Evolutionary conservation across 2,113 vertebrate genomes (phyloP).

Genomic region (Leucosticte australis): DNA sequence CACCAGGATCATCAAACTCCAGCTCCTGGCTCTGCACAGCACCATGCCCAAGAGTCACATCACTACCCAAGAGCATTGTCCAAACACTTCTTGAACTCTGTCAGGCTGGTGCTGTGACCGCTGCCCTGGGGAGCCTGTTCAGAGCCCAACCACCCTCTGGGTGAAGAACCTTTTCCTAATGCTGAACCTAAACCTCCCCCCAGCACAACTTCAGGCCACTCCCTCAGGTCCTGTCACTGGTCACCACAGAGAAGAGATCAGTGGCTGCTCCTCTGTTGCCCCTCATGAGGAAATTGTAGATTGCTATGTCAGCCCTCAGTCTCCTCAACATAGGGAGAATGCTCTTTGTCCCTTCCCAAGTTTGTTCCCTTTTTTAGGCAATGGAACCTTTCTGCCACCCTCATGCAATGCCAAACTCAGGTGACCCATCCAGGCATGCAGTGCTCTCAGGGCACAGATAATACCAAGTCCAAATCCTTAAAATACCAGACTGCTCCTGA

Average conservation of each 20-base stretch:
- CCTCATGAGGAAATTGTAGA: not conserved
- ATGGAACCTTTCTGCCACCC: not conserved
- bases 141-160: rapidly evolving
- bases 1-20: not conserved
- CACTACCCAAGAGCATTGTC: rapidly evolving
- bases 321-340: not conserved
- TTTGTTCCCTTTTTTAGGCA: not conserved
- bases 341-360: not conserved
- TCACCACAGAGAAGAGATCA: not conserved
- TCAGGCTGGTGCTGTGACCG: not conserved
- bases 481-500: not conserved
- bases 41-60: not conserved
- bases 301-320: not conserved
- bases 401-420: not conserved
- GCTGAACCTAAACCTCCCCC: not conserved
- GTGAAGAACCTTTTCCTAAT: not conserved
- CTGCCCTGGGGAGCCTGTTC: not conserved
- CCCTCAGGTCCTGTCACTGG: rapidly evolving
- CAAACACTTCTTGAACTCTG: rapidly evolving
- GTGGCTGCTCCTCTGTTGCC: not conserved
- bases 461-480: not conserved
- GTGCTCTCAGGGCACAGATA: not conserved
- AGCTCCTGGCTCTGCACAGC: not conserved
- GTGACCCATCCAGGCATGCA: not conserved
- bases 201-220: not conserved